These are phyloP conservation scores for Crotalus viridis DNA, from an alignment of 2,113 vertebrate species.

Conservation along the genomic window DNA sequence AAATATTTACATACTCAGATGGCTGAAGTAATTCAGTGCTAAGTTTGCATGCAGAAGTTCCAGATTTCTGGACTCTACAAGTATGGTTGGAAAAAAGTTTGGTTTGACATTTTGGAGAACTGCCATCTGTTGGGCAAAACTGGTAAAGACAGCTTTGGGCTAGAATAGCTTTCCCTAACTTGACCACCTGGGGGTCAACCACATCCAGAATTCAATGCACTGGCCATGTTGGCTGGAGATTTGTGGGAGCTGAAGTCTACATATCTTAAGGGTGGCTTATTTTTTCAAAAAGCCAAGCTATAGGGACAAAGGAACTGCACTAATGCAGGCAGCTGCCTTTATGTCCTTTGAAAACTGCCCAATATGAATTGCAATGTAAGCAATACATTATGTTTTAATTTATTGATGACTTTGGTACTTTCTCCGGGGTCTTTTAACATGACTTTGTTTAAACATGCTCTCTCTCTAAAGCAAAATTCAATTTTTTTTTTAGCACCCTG, in stretches of 20 bases:
- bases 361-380: background rate
- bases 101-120: background rate
- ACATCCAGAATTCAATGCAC: background rate
- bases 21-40: background rate
- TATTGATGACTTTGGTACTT: background rate
- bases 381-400: background rate
- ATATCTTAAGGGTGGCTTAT: background rate
- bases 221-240: background rate
- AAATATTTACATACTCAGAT: background rate
- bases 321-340: background rate
- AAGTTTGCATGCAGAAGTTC: background rate
- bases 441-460: slow-evolving; percentile 35
- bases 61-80: too few species aligned
- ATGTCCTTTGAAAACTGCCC: background rate
- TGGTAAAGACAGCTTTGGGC: background rate
- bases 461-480: slow-evolving; percentile 28
- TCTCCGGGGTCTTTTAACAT: background rate
- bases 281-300: background rate
- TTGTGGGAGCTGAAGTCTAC: background rate
- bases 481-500: background rate
- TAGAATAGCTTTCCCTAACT: background rate
- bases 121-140: background rate
- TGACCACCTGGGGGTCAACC: background rate
- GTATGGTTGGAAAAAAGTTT: background rate
- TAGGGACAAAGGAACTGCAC: background rate